Conservation (phyloP, 1,140 invertebrate genomes). For the Brachionus plicatilis region DNA sequence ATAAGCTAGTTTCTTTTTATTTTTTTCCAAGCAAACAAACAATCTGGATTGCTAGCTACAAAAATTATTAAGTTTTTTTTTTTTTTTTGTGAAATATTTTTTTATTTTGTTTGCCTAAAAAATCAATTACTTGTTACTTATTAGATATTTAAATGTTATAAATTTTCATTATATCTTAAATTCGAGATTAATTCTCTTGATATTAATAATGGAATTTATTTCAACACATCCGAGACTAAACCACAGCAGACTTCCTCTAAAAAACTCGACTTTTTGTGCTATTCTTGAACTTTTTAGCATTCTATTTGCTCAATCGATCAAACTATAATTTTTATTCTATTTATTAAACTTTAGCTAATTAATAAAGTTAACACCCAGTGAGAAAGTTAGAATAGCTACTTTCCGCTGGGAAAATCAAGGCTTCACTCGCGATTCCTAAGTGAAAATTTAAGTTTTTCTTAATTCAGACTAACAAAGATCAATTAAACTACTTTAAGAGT, state of each 20-base stretch:
- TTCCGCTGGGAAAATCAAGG: background rate
- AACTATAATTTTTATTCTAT: background rate
- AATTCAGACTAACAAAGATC: background rate
- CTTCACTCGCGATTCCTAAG: background rate
- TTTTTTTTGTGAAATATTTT: background rate
- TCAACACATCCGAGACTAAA: background rate
- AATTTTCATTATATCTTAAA: background rate
- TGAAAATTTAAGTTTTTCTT: background rate
- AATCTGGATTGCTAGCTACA: slow-evolving; percentile 9
- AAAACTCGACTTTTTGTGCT: background rate
- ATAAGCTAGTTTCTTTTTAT: background rate
- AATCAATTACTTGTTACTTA: background rate
- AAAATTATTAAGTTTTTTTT: background rate
- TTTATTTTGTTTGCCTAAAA: background rate
- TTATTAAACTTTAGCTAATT: background rate
- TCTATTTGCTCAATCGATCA: background rate
- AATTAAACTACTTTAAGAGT: background rate
- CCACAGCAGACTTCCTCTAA: background rate
- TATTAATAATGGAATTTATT: background rate
- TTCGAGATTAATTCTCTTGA: background rate
- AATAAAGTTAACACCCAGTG: background rate
- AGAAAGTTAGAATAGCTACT: background rate
- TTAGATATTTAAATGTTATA: background rate
- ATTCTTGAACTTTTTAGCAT: background rate
- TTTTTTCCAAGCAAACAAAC: slow-evolving; percentile 14